Evolutionary conservation across 2,888 invertebrate species (phyloP), one percentile per base, ranked within the genome.

Genomic region (Mythimna ferrago): DNA sequence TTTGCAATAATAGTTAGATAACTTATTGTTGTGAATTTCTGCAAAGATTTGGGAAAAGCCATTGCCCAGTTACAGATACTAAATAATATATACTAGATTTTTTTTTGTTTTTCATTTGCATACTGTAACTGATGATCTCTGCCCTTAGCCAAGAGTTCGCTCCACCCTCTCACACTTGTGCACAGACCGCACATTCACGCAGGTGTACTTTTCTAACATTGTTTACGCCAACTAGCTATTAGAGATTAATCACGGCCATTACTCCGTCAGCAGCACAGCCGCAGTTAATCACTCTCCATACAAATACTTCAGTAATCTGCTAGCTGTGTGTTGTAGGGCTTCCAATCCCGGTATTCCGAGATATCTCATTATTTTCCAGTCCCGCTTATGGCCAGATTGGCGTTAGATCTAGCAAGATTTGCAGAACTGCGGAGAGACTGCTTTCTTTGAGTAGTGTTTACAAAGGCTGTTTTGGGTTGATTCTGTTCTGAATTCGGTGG

Each of bases 221-320:
- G 64, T 77, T 81, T 67, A 62, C 82, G n/a, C 32, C 11, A 67
- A 71, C 77, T 48, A 48, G 48, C 48, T 67, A 67, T 63, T 67
- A 69, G 10, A 61, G 32, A 76, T 35, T 76, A 69, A 81, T 68
- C 7, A 48, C 11, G 38, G 19, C 14, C 64, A 65, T 81, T 75
- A 75, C 56, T 76, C 68, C 61, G 69, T 78, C 81, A 48, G 51
- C 64, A 26, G 11, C 71, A 38, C 44, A 21, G 11, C 16, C 32
- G 62, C 44, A 60, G 64, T 81, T 56, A 77, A 79, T 80, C 67
- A 58, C 60, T 38, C 38, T 21, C 32, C n/a, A 35, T 48, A 57
- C 71, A 70, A 66, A 81, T 71, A 81, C 38, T 65, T 67, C 60
- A 67, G 51, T 60, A n/a, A 53, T 16, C 66, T 56, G 56, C 19